A percentile compares a stretch with the other conserved stretches of the same genome.
Conservation (phyloP, 2,888 invertebrate genomes). For the Lepeophtheirus nordmannii region DNA sequence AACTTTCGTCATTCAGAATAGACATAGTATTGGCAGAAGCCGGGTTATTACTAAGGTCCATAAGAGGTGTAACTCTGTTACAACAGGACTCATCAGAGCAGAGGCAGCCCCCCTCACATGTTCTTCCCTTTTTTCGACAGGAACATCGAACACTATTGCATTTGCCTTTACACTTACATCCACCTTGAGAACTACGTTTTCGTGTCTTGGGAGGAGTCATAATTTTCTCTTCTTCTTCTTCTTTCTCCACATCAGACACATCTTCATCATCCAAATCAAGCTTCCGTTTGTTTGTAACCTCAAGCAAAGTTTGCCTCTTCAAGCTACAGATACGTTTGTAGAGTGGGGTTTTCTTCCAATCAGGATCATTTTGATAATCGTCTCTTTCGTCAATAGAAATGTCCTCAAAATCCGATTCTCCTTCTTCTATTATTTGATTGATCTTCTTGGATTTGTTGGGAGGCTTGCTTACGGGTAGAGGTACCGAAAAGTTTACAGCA, state of each 20-base stretch:
- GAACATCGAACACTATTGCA: not conserved
- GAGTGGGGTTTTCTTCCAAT: slow-evolving; percentile 52
- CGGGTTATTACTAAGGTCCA: not conserved
- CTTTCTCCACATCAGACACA: not conserved
- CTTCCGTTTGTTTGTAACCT: not conserved
- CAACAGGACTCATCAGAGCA: not conserved
- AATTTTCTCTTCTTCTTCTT: not conserved
- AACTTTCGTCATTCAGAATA: not conserved
- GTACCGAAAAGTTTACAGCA: not conserved
- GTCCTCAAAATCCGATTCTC: not conserved
- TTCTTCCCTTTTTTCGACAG: not conserved
- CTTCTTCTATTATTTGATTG: not conserved
- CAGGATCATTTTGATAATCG: slow-evolving; percentile 11
- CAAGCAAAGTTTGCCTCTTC: not conserved
- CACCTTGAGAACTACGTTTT: not conserved
- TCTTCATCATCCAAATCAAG: not conserved
- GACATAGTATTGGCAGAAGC: not conserved
- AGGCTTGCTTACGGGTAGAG: not conserved
- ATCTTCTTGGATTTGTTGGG: not conserved
- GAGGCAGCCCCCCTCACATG: not conserved
- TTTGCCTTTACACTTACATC: not conserved
- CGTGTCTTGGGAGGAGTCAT: not conserved
- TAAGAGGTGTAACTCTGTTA: not conserved
- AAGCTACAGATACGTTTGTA: slow-evolving; percentile 36
- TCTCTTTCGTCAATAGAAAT: not conserved